These are phyloP conservation scores for Phaonia tiefii DNA, from an alignment of 2,888 invertebrate species.

Conservation along the genomic window DNA sequence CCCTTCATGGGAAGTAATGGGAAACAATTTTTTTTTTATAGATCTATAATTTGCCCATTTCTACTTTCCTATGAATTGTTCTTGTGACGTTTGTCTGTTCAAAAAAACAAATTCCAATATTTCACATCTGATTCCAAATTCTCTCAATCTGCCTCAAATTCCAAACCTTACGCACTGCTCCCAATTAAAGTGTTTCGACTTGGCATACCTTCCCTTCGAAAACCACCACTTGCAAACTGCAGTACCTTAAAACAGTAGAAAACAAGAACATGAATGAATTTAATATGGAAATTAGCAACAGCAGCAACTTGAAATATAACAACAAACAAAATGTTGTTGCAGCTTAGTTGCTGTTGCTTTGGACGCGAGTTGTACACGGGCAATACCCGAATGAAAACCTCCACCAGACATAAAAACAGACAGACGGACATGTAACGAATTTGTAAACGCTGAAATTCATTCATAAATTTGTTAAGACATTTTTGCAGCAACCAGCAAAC, in stretches of 20 bases:
- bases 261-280: conserved; percentile 49
- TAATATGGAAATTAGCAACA: conserved; percentile 29
- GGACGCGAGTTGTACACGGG: conserved; percentile 12
- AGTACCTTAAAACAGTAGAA: conserved; percentile 8
- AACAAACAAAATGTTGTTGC: conserved; percentile 35
- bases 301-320: conserved; percentile 9
- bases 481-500: neutral
- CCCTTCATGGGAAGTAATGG: too few relatives aligned
- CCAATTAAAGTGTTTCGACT: too few relatives aligned
- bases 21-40: too few relatives aligned
- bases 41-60: too few relatives aligned
- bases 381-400: conserved; percentile 18
- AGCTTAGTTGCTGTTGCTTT: neutral
- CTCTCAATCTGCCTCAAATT: too few relatives aligned
- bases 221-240: neutral
- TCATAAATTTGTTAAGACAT: conserved; percentile 58
- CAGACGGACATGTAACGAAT: conserved; percentile 47
- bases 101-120: too few relatives aligned
- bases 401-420: neutral
- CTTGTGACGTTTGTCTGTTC: too few relatives aligned
- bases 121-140: too few relatives aligned
- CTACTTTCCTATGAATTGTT: too few relatives aligned
- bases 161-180: too few relatives aligned
- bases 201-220: conserved; percentile 37
- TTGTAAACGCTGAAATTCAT: conserved; percentile 61